Evolutionary conservation across 2,888 invertebrate genomes (phyloP).

Genomic region (Odontothrips loti): DNA sequence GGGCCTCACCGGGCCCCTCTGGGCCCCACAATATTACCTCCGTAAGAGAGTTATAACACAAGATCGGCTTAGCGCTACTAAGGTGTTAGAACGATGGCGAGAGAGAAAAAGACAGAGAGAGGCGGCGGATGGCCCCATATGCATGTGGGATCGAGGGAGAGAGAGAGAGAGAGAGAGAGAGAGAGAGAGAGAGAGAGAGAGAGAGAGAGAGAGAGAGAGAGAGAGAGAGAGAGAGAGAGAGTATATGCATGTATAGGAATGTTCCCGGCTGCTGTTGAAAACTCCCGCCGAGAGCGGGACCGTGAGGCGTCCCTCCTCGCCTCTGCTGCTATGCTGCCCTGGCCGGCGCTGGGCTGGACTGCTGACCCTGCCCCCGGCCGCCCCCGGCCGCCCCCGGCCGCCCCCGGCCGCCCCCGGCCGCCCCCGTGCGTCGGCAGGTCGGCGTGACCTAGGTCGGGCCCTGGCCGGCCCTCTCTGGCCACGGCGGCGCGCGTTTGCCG

Average conservation of each 20-base stretch:
- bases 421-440: slow-evolving; percentile 36
- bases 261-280: too few species aligned
- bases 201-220: slow-evolving; percentile 31
- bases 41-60: slow-evolving; percentile 25
- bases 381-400: slow-evolving; percentile 30
- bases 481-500: slow-evolving; percentile 32
- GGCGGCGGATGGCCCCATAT: not conserved
- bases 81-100: slow-evolving; percentile 23
- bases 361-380: slow-evolving; percentile 30
- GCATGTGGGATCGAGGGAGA: slow-evolving; percentile 1
- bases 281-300: too few species aligned
- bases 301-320: too few species aligned
- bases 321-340: too few species aligned
- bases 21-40: slow-evolving; percentile 24
- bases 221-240: slow-evolving; percentile 31
- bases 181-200: slow-evolving; percentile 31
- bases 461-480: too few species aligned
- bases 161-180: slow-evolving; percentile 30
- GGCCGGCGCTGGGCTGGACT: slow-evolving; percentile 27
- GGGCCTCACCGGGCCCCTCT: not conserved
- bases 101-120: too few species aligned
- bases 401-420: slow-evolving; percentile 31
- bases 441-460: too few species aligned
- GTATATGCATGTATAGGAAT: too few species aligned
- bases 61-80: slow-evolving; percentile 26